Evolutionary conservation across 2,113 vertebrate species (phyloP).

Genomic region (Phylloscopus whistleri): DNA sequence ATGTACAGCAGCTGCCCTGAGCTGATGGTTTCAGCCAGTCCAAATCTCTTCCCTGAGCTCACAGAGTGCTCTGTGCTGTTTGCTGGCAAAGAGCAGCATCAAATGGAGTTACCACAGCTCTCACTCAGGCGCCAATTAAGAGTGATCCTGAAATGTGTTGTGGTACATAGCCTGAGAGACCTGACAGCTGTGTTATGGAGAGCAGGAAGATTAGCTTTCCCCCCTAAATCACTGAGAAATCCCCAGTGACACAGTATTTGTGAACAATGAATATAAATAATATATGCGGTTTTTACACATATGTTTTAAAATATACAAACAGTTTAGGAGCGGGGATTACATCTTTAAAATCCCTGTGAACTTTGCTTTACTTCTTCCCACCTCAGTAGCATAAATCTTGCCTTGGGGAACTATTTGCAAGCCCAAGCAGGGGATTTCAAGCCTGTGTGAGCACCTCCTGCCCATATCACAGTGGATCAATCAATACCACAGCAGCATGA

Average conservation of each 20-base stretch:
- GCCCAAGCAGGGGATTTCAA: background rate
- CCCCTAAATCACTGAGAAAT: background rate
- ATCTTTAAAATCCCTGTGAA: background rate
- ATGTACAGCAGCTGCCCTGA: background rate
- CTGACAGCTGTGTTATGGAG: background rate
- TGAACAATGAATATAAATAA: background rate
- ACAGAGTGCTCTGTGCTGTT: background rate
- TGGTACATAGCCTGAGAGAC: background rate
- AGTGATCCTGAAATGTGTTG: background rate
- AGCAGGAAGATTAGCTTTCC: background rate
- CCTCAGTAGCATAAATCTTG: background rate
- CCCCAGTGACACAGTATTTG: background rate
- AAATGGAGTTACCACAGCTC: background rate
- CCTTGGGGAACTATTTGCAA: constrained; percentile 8
- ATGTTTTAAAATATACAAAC: background rate
- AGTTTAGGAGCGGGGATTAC: background rate
- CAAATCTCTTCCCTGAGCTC: background rate
- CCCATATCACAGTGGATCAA: background rate
- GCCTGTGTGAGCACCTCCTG: background rate
- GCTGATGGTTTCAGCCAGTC: background rate
- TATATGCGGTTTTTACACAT: background rate
- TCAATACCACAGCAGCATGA: background rate
- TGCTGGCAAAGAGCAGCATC: background rate
- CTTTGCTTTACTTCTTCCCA: background rate
- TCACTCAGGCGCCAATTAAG: background rate